These are phyloP conservation scores for Cheilosia variabilis DNA, from an alignment of 2,888 invertebrate genomes.

Conservation along the genomic window DNA sequence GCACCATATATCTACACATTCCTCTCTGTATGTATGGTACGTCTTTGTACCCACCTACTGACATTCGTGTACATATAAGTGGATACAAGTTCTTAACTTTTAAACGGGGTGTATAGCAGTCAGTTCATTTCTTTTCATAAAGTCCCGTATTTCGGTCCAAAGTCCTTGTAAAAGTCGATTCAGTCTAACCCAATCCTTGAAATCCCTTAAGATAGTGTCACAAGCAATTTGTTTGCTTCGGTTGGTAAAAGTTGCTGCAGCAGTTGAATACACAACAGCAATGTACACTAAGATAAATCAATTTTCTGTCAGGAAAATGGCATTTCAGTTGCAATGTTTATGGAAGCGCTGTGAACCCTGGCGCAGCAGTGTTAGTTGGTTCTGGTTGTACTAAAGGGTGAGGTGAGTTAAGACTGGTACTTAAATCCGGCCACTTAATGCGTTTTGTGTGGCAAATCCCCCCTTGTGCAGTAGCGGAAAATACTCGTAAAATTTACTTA, in stretches of 20 bases:
- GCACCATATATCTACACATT: not conserved
- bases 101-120: slow-evolving; percentile 42
- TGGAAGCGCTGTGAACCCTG: not conserved
- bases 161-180: slow-evolving; percentile 58
- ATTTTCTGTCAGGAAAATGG: slow-evolving; percentile 48
- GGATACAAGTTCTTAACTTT: slow-evolving; percentile 34
- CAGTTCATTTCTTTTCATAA: slow-evolving; percentile 53
- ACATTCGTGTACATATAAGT: slow-evolving; percentile 7
- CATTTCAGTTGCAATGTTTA: slow-evolving; percentile 46
- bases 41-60: not conserved
- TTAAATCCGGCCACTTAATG: slow-evolving; percentile 23
- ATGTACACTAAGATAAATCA: slow-evolving; percentile 52
- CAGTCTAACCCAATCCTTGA: slow-evolving; percentile 42
- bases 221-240: slow-evolving; percentile 58
- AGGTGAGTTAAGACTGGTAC: not conserved
- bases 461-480: slow-evolving; percentile 8
- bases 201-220: slow-evolving; percentile 69
- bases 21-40: not conserved
- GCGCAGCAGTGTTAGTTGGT: not conserved
- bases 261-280: slow-evolving; percentile 43
- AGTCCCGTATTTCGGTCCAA: slow-evolving; percentile 36
- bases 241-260: slow-evolving; percentile 29
- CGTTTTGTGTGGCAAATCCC: slow-evolving; percentile 25
- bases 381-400: not conserved
- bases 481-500: slow-evolving; percentile 22